These are phyloP conservation scores for Drosophila multiciliata DNA, from an alignment of 2,888 invertebrate genomes.

Conservation along the genomic window DNA sequence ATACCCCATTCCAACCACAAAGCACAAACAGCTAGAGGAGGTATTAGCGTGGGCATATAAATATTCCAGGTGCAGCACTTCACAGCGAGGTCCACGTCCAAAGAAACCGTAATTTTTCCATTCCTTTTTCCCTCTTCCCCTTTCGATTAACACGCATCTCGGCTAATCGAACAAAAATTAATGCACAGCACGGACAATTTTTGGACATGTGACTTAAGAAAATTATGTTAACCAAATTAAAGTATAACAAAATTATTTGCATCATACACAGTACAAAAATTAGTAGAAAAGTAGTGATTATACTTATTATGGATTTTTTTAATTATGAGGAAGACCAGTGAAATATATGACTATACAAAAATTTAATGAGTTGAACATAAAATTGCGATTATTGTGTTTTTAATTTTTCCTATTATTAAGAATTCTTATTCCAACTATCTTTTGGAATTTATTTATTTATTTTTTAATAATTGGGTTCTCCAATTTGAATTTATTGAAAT, in stretches of 20 bases:
- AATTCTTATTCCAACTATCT: neutral
- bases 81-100: slow-evolving; percentile 54
- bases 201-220: slow-evolving; percentile 13
- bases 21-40: slow-evolving; percentile 39
- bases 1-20: neutral
- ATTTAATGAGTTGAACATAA: neutral
- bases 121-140: neutral
- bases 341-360: neutral
- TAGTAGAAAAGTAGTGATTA: neutral
- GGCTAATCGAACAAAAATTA: slow-evolving; percentile 13
- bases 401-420: neutral
- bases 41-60: slow-evolving; percentile 53
- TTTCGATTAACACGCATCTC: slow-evolving; percentile 41
- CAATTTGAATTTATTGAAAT: neutral
- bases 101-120: slow-evolving; percentile 49
- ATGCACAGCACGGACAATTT: slow-evolving; percentile 15
- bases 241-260: slow-evolving; percentile 51
- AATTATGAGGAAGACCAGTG: no score
- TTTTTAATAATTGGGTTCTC: neutral
- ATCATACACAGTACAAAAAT: slow-evolving; percentile 43
- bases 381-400: neutral
- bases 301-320: neutral
- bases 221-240: slow-evolving; percentile 49
- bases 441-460: neutral
- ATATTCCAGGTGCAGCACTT: slow-evolving; percentile 33